phyloP scores from a whole-genome alignment of 2,888 invertebrate species.

The Brenthis hecate region DNA sequence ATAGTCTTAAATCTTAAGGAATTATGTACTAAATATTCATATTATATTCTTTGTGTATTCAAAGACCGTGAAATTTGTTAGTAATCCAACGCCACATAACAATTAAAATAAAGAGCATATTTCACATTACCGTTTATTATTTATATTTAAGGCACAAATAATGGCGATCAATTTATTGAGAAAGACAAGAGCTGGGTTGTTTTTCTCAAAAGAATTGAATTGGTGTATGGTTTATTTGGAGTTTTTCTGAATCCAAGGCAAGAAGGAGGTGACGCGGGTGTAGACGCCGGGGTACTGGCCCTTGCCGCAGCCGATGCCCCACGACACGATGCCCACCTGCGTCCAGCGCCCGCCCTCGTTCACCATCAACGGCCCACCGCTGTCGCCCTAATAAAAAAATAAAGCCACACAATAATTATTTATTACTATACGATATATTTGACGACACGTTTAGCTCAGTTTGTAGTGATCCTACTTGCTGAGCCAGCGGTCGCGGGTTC shows the following conservation, averaged over 20 bases:
- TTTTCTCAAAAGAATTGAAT: conserved; percentile 78
- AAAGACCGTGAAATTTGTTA: not conserved
- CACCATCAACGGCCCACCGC: conserved; percentile 93
- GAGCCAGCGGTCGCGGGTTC: too few species aligned
- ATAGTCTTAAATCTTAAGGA: not conserved
- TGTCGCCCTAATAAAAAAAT: conserved; percentile 86
- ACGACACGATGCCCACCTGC: conserved; percentile 94
- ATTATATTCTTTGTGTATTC: conserved; percentile 4
- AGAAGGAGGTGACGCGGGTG: conserved; percentile 90
- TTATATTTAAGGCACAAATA: conserved; percentile 25
- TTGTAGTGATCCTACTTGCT: too few species aligned
- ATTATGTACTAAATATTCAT: conserved; percentile 2
- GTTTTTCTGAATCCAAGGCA: conserved; percentile 94
- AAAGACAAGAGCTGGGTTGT: conserved; percentile 70
- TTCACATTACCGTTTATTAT: not conserved
- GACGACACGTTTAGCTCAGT: too few species aligned
- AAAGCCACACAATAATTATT: too few species aligned
- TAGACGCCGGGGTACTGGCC: conserved; percentile 96
- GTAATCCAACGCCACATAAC: not conserved
- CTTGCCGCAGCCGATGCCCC: conserved; percentile 96
- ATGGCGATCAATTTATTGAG: conserved; percentile 66
- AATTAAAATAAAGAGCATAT: conserved; percentile 10
- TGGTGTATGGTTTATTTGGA: conserved; percentile 77
- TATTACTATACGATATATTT: too few species aligned
- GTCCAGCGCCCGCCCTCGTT: conserved; percentile 89